Evolutionary conservation across 2,888 invertebrate genomes (phyloP).

Genomic region (Hypselothyrea guttata): DNA sequence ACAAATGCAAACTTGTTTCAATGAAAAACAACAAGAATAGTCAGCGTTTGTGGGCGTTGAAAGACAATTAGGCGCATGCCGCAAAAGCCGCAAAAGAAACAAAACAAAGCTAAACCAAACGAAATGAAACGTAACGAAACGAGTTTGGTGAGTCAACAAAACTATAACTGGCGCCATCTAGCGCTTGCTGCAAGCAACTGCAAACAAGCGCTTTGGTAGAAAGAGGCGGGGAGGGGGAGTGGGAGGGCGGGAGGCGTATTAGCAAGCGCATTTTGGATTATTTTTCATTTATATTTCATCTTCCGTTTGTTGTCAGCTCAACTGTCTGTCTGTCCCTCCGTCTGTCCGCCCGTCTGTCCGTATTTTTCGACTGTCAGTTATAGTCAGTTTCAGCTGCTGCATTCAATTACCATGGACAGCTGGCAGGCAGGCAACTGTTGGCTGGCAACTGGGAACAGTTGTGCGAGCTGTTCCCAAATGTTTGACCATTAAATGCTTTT

Average conservation of each 20-base stretch:
- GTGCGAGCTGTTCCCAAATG: slow-evolving; percentile 20
- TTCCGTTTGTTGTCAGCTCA: slow-evolving; percentile 5
- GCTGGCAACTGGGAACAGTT: neutral
- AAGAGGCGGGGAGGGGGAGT: neutral
- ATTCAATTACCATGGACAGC: slow-evolving; percentile 52
- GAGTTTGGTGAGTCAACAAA: slow-evolving; percentile 22
- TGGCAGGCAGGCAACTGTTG: slow-evolving; percentile 11
- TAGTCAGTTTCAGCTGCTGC: slow-evolving; percentile 54
- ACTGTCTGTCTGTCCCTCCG: slow-evolving; percentile 2
- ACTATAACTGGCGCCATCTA: slow-evolving; percentile 7
- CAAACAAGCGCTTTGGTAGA: neutral
- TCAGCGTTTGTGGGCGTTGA: slow-evolving; percentile 60
- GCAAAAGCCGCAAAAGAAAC: slow-evolving; percentile 32
- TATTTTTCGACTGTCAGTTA: slow-evolving; percentile 37
- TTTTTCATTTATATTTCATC: slow-evolving; percentile 35
- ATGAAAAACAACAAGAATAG: slow-evolving; percentile 32
- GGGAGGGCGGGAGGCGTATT: slow-evolving; percentile 11
- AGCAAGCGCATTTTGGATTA: slow-evolving; percentile 36
- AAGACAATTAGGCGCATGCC: slow-evolving; percentile 73
- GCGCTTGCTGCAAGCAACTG: slow-evolving; percentile 13
- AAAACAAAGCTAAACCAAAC: no score
- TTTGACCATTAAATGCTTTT: slow-evolving; percentile 70
- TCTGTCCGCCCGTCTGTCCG: slow-evolving; percentile 10
- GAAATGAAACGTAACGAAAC: slow-evolving; percentile 9
- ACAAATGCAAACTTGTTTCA: slow-evolving; percentile 35